Conservation (phyloP, 2,797 vertebrate species). For the Oophaga sylvatica region DNA sequence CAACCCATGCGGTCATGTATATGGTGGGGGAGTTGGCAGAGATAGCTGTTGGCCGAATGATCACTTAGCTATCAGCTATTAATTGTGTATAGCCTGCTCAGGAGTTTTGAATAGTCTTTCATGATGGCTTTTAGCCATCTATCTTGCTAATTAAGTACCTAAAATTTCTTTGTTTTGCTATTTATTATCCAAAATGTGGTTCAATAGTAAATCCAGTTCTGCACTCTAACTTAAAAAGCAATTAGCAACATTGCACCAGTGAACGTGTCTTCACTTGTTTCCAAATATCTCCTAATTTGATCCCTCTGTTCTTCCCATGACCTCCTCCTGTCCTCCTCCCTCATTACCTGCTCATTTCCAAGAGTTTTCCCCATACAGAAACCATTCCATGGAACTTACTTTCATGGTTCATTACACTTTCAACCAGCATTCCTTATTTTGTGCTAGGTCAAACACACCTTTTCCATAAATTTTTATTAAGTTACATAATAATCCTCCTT, state of each 20-base stretch:
- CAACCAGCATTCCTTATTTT: slow-evolving; percentile 7
- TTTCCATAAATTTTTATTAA: background rate
- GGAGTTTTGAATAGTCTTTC: background rate
- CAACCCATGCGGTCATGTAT: no score
- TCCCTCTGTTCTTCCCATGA: slow-evolving; percentile 22
- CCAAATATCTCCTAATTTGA: slow-evolving; percentile 9
- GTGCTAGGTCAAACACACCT: background rate
- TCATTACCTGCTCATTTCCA: slow-evolving; percentile 11
- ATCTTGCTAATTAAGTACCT: background rate
- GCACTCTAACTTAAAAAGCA: background rate
- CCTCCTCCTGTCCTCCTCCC: slow-evolving; percentile 13
- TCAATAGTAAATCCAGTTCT: background rate
- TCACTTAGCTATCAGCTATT: no score
- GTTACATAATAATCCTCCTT: background rate
- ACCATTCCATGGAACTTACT: background rate
- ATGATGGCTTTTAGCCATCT: background rate
- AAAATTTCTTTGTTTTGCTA: background rate
- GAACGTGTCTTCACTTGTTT: background rate
- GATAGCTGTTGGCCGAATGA: no score
- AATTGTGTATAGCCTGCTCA: no score
- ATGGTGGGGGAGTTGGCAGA: no score
- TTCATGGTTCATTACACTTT: slow-evolving; percentile 22
- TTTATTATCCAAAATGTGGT: background rate
- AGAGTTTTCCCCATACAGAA: background rate
- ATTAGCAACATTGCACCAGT: background rate